These are phyloP conservation scores for Salvelinus fontinalis DNA, from an alignment of 2,113 vertebrate genomes.

Conservation along the genomic window DNA sequence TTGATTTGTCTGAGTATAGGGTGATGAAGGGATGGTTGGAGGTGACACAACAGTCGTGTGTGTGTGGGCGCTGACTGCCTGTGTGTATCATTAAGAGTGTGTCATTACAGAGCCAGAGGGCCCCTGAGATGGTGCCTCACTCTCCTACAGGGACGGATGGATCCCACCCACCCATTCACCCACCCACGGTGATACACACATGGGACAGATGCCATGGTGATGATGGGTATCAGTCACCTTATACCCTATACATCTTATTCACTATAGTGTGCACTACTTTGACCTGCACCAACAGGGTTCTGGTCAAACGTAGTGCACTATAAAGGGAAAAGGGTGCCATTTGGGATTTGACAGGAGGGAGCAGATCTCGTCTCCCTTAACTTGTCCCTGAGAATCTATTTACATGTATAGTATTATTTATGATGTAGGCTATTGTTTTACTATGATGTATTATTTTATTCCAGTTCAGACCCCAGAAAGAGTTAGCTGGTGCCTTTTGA, in stretches of 20 bases:
- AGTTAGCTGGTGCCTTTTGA: too few species aligned
- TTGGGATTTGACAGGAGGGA: neutral
- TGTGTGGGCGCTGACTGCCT: neutral
- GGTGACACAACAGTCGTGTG: neutral
- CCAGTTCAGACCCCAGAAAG: too few species aligned
- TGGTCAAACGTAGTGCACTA: too few species aligned
- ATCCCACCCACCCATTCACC: neutral
- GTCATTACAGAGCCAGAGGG: neutral
- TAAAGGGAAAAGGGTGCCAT: too few species aligned
- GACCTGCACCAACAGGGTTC: too few species aligned
- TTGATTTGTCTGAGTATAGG: neutral
- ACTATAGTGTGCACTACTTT: too few species aligned
- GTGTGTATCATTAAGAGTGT: neutral
- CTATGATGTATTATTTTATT: too few species aligned
- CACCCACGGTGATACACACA: neutral
- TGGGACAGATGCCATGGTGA: neutral
- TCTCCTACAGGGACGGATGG: neutral
- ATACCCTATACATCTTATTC: neutral
- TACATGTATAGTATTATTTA: too few species aligned
- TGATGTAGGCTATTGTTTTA: too few species aligned
- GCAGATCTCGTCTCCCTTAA: neutral
- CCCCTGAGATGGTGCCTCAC: neutral
- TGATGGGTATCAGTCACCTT: neutral
- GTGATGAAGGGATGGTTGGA: neutral
- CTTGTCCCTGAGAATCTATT: neutral